phyloP scores from a whole-genome alignment of 2,888 invertebrate species.

The Drosophila crucigera region DNA sequence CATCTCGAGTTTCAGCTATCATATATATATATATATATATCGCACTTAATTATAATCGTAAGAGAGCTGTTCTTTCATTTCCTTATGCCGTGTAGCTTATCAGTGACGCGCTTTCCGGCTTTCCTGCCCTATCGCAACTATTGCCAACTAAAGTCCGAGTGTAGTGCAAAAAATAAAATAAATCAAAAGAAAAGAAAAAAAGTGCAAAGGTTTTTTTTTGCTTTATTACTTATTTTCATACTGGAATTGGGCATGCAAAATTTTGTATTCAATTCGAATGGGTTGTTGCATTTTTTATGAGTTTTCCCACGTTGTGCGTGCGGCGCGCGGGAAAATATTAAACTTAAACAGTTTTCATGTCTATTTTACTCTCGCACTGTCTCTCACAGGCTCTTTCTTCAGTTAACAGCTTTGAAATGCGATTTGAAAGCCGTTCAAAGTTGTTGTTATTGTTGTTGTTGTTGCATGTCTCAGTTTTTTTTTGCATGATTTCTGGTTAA shows the following conservation, averaged over 20 bases:
- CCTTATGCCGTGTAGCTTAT: conserved; percentile 49
- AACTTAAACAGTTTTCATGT: conserved; percentile 70
- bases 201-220: neutral
- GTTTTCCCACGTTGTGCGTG: conserved; percentile 80
- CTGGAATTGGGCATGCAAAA: conserved; percentile 60
- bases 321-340: conserved; percentile 72
- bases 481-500: conserved; percentile 77
- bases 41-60: neutral
- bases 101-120: conserved; percentile 33
- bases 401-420: conserved; percentile 72
- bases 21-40: neutral
- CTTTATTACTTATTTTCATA: conserved; percentile 38
- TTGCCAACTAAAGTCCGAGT: conserved; percentile 20
- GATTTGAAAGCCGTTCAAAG: conserved; percentile 68
- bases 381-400: conserved; percentile 46
- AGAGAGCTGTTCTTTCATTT: conserved; percentile 32
- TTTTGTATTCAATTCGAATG: conserved; percentile 51
- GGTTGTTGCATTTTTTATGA: conserved; percentile 65
- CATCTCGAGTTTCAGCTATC: conserved; percentile 2
- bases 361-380: conserved; percentile 12
- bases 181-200: neutral
- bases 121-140: conserved; percentile 28
- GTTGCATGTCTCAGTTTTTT: conserved; percentile 63
- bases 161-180: neutral
- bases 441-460: conserved; percentile 13